Conservation (phyloP, 1,140 invertebrate species). For the Vollenhovia emeryi region DNA sequence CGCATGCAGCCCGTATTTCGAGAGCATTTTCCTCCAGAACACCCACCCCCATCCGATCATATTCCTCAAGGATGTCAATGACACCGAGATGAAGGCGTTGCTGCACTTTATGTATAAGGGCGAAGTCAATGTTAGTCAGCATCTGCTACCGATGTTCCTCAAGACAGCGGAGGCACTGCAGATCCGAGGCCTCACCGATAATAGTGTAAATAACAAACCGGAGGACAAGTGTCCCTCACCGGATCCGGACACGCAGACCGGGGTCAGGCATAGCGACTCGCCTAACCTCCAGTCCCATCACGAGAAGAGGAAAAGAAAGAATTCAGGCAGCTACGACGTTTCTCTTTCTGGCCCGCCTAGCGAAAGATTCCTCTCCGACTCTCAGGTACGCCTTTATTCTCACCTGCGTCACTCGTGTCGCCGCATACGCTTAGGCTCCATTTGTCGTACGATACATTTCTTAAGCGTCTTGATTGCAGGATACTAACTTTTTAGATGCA, state of each 20-base stretch:
- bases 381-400: constrained; percentile 85
- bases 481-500: too few relatives aligned
- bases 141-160: constrained; percentile 94
- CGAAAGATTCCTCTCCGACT: constrained; percentile 88
- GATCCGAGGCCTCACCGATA: constrained; percentile 95
- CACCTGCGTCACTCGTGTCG: too few relatives aligned
- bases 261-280: constrained; percentile 78
- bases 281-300: constrained; percentile 82
- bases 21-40: constrained; percentile 96
- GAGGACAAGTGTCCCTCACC: constrained; percentile 82
- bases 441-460: too few relatives aligned
- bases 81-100: constrained; percentile 94
- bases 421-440: too few relatives aligned
- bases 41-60: constrained; percentile 96
- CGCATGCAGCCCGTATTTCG: constrained; percentile 97
- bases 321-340: constrained; percentile 89
- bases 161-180: constrained; percentile 96
- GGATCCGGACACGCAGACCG: constrained; percentile 79
- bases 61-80: constrained; percentile 95
- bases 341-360: constrained; percentile 88
- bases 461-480: too few relatives aligned
- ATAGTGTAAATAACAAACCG: constrained; percentile 87
- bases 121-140: constrained; percentile 95
- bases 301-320: constrained; percentile 90
- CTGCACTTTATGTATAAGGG: constrained; percentile 97